phyloP scores from a whole-genome alignment of 2,113 vertebrate genomes.

The Erinaceus europaeus region DNA sequence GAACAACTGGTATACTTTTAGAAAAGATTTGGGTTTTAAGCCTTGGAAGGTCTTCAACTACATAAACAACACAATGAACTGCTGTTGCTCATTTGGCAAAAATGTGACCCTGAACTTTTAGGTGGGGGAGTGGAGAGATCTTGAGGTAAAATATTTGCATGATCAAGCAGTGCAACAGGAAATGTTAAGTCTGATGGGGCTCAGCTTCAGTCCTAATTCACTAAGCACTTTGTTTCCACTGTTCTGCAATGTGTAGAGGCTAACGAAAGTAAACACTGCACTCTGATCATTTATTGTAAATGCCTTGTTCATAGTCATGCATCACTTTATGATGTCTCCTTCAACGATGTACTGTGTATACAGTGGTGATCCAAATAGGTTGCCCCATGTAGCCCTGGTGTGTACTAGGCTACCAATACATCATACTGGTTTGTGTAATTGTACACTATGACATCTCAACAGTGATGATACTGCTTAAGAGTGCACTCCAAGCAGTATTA shows the following conservation, averaged over 20 bases:
- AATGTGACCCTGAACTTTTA: background rate
- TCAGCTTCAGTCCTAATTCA: background rate
- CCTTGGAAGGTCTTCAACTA: too few relatives aligned
- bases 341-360: background rate
- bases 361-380: too few relatives aligned
- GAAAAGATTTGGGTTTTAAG: too few relatives aligned
- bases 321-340: background rate
- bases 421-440: too few relatives aligned
- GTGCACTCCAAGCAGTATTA: too few relatives aligned
- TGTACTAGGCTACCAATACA: too few relatives aligned
- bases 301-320: background rate
- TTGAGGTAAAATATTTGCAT: background rate
- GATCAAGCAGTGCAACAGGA: background rate
- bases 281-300: background rate
- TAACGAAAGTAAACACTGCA: fast-evolving
- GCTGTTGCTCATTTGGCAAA: background rate
- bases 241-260: background rate
- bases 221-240: background rate
- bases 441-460: too few relatives aligned
- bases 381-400: too few relatives aligned
- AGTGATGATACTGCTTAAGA: too few relatives aligned
- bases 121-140: background rate
- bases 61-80: fast-evolving
- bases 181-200: background rate
- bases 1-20: too few relatives aligned